Evolutionary conservation across 2,113 vertebrate species (phyloP), one percentile per base, ranked within the genome.

Genomic region (Tringa solitaria): DNA sequence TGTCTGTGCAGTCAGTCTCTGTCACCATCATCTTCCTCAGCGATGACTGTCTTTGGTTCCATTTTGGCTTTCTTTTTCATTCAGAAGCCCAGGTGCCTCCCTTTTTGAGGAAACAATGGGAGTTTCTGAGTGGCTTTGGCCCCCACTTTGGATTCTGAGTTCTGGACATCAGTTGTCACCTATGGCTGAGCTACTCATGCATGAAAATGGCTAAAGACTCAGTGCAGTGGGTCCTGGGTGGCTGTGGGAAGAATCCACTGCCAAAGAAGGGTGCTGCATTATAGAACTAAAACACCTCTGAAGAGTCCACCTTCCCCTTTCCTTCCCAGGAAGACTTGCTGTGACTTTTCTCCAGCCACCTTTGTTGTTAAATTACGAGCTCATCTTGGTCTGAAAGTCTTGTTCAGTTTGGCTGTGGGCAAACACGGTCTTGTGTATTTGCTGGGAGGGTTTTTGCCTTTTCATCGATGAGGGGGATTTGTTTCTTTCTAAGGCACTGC

Each of bases 101-200:
- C 54, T 75, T 83, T 83, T 20, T 50, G 16, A 65, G 19, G 8
- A 70, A 39, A 6, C 28, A 82, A 7, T 4, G 24, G 27, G 33
- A 59, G 14, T 68, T 96, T 64, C 65, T 53, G 26, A 10, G 37
- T 63, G 54, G 17, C 30, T 73, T 41, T 41, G 48, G 63, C 22
- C 22, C 30, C 5, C 0, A 23, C 18, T 64, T 84, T 53, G 28
- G 17, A 39, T 77, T 83, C 48, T 83, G 61, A 82, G 28, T 15
- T 73, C 22, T 64, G 33, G 17, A 26, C 19, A 41, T 59, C 14
- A 13, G 3, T 51, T 93, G 56, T 90, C 43, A 70, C 14, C 54
- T 77, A 16, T 4, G 1, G 27, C 53, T 64, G 54, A 84, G 12
- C 9, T 81, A 46, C 9, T 54, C 5, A 9, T 0, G 0, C 1